A percentile compares a stretch with the other conserved stretches of the same genome.
phyloP scores from a whole-genome alignment of 2,888 invertebrate genomes.

The Dioctria linearis region DNA sequence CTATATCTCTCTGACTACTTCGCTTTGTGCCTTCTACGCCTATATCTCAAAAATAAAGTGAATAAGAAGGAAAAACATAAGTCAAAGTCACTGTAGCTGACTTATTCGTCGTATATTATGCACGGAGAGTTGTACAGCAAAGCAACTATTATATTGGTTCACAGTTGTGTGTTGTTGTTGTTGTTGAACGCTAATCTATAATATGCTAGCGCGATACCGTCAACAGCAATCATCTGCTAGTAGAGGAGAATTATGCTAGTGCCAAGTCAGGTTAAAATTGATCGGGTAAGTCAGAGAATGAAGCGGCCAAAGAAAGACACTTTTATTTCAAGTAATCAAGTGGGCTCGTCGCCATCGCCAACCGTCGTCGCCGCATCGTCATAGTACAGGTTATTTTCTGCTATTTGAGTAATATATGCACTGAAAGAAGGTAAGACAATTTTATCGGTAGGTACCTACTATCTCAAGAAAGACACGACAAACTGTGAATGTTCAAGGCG shows the following conservation, averaged over 20 bases:
- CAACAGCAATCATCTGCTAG: not conserved
- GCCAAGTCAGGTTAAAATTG: slow-evolving; percentile 10
- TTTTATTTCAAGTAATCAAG: slow-evolving; percentile 19
- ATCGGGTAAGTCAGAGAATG: slow-evolving; percentile 1
- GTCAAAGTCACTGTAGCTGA: slow-evolving; percentile 7
- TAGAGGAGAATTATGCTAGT: slow-evolving; percentile 6
- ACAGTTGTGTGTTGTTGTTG: not conserved
- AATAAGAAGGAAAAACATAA: slow-evolving; percentile 20
- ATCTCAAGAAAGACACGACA: not conserved
- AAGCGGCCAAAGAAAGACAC: not conserved
- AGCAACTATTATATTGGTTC: not conserved
- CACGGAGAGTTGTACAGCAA: not conserved
- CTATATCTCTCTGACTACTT: not conserved
- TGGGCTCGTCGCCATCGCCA: slow-evolving; percentile 28
- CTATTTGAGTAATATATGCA: slow-evolving; percentile 26
- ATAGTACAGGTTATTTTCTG: slow-evolving; percentile 29
- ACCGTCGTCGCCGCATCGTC: not conserved
- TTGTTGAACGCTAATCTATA: slow-evolving; percentile 14
- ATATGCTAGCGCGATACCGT: not conserved
- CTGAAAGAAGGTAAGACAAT: slow-evolving; percentile 18
- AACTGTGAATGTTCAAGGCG: slow-evolving; percentile 4
- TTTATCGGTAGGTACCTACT: slow-evolving; percentile 13
- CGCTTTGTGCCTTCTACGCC: not conserved
- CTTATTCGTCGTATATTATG: not conserved
- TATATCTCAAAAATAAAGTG: too few species aligned